These are phyloP conservation scores for Schizopygopsis pylzovi DNA, from an alignment of 2,797 vertebrate genomes.

Conservation along the genomic window DNA sequence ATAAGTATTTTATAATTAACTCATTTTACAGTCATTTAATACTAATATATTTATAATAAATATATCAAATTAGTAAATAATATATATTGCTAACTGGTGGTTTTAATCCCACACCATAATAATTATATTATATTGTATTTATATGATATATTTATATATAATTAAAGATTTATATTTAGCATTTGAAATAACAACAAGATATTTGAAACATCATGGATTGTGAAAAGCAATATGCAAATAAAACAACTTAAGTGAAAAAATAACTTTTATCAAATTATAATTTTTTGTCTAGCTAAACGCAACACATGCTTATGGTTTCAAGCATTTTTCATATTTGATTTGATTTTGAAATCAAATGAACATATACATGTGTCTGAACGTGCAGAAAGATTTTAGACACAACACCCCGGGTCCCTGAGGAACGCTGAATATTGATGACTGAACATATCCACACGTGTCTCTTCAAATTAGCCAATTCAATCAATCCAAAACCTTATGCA, in stretches of 20 bases:
- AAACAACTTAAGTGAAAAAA: neutral
- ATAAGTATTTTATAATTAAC: no score
- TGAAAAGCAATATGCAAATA: neutral
- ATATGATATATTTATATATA: no score
- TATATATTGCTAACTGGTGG: no score
- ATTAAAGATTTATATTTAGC: neutral
- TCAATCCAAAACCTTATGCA: neutral
- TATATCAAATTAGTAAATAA: no score
- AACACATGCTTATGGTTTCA: neutral
- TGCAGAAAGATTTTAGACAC: neutral
- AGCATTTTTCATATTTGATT: neutral
- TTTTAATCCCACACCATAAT: no score
- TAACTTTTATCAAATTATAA: neutral
- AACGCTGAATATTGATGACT: neutral
- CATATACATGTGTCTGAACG: neutral
- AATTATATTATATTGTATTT: no score
- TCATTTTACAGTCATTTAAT: no score
- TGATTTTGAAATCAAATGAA: neutral
- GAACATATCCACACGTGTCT: neutral
- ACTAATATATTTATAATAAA: no score
- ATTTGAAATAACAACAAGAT: neutral
- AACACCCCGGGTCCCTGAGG: neutral
- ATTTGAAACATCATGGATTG: neutral
- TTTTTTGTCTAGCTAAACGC: neutral
- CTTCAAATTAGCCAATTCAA: conserved; percentile 1